Conservation (phyloP, 1,140 invertebrate species). For the Rhagoletis pomonella region DNA sequence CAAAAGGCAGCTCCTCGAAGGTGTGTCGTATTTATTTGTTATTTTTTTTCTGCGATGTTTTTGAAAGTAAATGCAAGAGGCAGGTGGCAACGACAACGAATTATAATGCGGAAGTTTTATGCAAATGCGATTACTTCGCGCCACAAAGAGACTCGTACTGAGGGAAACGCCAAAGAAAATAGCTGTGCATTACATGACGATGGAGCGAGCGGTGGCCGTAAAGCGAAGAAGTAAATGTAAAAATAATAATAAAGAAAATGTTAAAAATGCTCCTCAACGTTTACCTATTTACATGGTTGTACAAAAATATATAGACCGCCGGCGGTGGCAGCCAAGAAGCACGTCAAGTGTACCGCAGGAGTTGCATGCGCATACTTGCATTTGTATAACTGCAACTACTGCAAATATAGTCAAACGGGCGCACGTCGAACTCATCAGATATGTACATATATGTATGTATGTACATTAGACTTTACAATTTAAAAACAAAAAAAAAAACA, state of each 20-base stretch:
- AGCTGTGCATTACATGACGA: constrained; percentile 10
- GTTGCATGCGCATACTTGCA: neutral
- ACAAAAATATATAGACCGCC: neutral
- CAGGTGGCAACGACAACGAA: constrained; percentile 34
- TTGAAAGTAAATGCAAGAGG: neutral
- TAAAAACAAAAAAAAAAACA: too few relatives aligned
- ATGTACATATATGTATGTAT: too few relatives aligned
- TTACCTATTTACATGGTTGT: neutral
- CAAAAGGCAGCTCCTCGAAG: neutral
- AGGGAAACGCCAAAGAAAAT: constrained; percentile 33
- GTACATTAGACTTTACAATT: too few relatives aligned
- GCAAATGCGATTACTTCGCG: constrained; percentile 50
- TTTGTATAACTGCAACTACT: neutral
- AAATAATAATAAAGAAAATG: neutral
- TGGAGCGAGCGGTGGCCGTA: neutral
- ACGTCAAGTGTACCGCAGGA: constrained; percentile 26
- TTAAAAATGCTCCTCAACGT: neutral
- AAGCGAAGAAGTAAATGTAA: constrained; percentile 23
- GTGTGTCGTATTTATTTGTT: neutral
- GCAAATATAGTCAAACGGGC: neutral
- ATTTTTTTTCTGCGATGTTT: neutral
- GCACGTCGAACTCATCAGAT: too few relatives aligned
- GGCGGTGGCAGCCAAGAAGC: constrained; percentile 1
- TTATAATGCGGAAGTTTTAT: constrained; percentile 52
- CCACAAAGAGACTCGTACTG: neutral